A percentile compares a stretch with the other conserved stretches of the same genome.
Evolutionary conservation across 2,888 invertebrate species (phyloP).

Genomic region (Sturmia bella): DNA sequence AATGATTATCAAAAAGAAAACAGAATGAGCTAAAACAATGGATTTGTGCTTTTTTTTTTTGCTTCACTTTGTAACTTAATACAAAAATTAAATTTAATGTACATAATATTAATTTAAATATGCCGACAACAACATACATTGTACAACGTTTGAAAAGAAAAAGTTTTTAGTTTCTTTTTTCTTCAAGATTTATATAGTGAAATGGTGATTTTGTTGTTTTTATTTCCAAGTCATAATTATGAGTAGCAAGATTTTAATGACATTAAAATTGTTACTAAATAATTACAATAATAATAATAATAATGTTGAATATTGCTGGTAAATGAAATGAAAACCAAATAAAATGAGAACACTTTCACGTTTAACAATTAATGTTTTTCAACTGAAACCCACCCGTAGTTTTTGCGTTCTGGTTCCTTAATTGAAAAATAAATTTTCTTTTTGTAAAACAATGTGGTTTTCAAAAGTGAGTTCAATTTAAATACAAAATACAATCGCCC

Average conservation of each 20-base stretch:
- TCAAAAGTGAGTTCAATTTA: too few species aligned
- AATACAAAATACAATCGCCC: too few species aligned
- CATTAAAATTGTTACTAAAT: too few species aligned
- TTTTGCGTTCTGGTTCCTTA: neutral
- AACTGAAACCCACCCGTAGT: too few species aligned
- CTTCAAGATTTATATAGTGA: neutral
- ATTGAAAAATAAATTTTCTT: too few species aligned
- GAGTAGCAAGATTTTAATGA: too few species aligned
- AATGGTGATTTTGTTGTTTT: neutral
- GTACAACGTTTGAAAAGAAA: conserved; percentile 18
- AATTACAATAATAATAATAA: neutral
- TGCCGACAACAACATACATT: conserved; percentile 4
- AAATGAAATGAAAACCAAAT: conserved; percentile 5
- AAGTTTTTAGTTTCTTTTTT: neutral
- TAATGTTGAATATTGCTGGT: neutral
- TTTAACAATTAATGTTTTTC: neutral
- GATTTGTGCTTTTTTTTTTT: too few species aligned
- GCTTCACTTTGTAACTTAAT: neutral
- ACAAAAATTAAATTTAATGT: conserved; percentile 4
- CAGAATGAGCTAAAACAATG: too few species aligned
- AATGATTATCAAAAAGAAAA: too few species aligned
- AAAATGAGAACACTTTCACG: conserved; percentile 55
- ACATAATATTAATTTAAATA: conserved; percentile 2
- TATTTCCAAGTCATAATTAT: neutral
- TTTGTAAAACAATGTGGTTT: too few species aligned